Conservation (phyloP, 2,797 vertebrate genomes). For the Sphaeramia orbicularis region DNA sequence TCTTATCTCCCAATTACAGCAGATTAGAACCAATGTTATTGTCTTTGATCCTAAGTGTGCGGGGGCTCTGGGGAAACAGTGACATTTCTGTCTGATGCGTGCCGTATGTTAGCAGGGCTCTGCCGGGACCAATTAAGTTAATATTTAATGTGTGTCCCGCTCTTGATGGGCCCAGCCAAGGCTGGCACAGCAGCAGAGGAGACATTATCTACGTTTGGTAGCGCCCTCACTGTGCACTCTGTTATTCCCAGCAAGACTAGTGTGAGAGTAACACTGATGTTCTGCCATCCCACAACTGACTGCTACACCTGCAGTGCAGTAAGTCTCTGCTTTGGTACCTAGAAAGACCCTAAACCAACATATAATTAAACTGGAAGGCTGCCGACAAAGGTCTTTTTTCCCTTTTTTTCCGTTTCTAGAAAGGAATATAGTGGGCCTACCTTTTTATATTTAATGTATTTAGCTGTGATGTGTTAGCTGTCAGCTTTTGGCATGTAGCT, state of each 20-base stretch:
- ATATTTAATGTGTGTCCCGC: constrained; percentile 85
- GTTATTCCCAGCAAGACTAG: constrained; percentile 71
- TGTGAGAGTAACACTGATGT: constrained; percentile 76
- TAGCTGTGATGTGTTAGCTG: constrained; percentile 39
- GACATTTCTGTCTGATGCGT: constrained; percentile 83
- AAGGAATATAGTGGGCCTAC: not conserved
- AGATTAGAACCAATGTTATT: constrained; percentile 86
- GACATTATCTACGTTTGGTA: constrained; percentile 69
- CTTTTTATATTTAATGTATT: constrained; percentile 23
- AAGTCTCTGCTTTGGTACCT: constrained; percentile 29
- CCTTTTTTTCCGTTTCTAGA: not conserved
- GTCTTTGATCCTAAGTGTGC: constrained; percentile 85
- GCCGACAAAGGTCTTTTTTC: constrained; percentile 44
- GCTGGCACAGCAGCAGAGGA: constrained; percentile 75
- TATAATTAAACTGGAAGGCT: constrained; percentile 62
- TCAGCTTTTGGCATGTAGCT: constrained; percentile 23
- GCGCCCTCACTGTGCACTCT: constrained; percentile 59
- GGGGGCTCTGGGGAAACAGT: constrained; percentile 78
- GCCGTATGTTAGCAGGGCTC: constrained; percentile 80
- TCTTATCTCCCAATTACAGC: constrained; percentile 86
- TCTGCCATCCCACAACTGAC: constrained; percentile 72
- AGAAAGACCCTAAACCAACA: constrained; percentile 43
- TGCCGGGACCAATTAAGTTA: constrained; percentile 86
- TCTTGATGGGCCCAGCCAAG: constrained; percentile 76
- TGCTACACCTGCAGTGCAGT: constrained; percentile 75